Evolutionary conservation across 2,113 vertebrate species (phyloP).

Genomic region (Lathamus discolor): DNA sequence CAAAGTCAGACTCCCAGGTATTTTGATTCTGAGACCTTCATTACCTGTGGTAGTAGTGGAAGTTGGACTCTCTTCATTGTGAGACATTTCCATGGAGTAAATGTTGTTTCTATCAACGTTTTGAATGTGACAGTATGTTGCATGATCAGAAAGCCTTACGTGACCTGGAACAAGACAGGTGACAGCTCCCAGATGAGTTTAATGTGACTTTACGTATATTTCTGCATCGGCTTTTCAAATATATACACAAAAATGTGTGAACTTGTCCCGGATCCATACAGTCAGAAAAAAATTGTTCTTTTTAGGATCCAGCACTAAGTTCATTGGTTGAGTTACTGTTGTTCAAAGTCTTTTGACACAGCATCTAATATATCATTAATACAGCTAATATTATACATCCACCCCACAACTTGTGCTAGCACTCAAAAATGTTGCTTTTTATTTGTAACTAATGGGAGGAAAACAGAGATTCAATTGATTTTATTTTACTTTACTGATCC

Average conservation of each 20-base stretch:
- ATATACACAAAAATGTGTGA: not conserved
- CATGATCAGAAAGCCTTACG: slow-evolving; percentile 45
- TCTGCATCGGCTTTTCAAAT: not conserved
- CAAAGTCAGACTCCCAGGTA: not conserved
- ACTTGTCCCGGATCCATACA: not conserved
- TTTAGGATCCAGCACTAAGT: not conserved
- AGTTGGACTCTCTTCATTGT: slow-evolving; percentile 52
- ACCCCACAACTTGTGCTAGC: not conserved
- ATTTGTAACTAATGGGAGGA: not conserved
- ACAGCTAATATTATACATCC: not conserved
- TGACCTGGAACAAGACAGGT: slow-evolving; percentile 60
- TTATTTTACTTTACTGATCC: not conserved
- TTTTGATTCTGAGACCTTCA: not conserved
- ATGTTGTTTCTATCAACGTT: slow-evolving; percentile 42
- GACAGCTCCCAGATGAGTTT: not conserved
- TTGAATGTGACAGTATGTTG: slow-evolving; percentile 50
- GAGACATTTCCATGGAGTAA: slow-evolving; percentile 64
- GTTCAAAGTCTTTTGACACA: not conserved
- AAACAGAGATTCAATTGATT: not conserved
- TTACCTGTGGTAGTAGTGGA: slow-evolving; percentile 72
- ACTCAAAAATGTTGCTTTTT: not conserved
- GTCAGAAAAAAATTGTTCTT: not conserved
- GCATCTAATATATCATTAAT: not conserved
- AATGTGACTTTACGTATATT: not conserved
- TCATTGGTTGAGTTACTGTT: not conserved